Base-by-base conservation (phyloP, 2,888 invertebrate genomes). In the Agrochola lota region DNA sequence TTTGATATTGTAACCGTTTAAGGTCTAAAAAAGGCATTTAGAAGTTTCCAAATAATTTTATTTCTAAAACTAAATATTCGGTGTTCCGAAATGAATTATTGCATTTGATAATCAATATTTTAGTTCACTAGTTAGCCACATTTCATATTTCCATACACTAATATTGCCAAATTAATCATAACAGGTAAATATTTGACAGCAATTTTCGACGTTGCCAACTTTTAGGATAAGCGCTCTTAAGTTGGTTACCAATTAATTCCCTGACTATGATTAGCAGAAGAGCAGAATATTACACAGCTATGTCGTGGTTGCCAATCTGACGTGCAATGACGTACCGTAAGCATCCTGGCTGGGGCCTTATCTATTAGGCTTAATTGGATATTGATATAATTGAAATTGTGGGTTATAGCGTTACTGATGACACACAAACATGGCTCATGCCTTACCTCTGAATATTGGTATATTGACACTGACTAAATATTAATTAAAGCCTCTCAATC, bases 331-430 rank as follows among this genome's bases (percentile, higher is more conserved):
- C 64, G 64, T 64, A 57, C 71, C 15, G 30, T 52, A 26, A 52
- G 52, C 77, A 30, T 59, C 20, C n/a, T 52, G 59, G 20, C 35
- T 46, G 66, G 5, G 6, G 23, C 26, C 52, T 60, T 67, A 78
- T 78, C 46, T 72, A 43, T 66, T 46, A 52, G 35, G 7, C 43
- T 23, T 35, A 78, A 78, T 78, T 72, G 72, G 72, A 67, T 67
- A 67, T 60, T 67, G 46, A 46, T 55, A n/a, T 55, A 66, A 78
- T 78, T 66, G 17, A 59, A 52, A 77, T 30, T 26, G 55, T 60
- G 49, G 66, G 46, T 43, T 23, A 52, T 57, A 8, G 20, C 26
- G 23, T 46, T 71, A 52, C 78, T 55, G 49, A 60, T 71, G 64
- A 43, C 52, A 77, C 30, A 66, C 30, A 30, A 23, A 15, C 30